A percentile compares a stretch with the other conserved stretches of the same genome.
Conservation (phyloP, 2,888 invertebrate species). For the Sicus ferrugineus region DNA sequence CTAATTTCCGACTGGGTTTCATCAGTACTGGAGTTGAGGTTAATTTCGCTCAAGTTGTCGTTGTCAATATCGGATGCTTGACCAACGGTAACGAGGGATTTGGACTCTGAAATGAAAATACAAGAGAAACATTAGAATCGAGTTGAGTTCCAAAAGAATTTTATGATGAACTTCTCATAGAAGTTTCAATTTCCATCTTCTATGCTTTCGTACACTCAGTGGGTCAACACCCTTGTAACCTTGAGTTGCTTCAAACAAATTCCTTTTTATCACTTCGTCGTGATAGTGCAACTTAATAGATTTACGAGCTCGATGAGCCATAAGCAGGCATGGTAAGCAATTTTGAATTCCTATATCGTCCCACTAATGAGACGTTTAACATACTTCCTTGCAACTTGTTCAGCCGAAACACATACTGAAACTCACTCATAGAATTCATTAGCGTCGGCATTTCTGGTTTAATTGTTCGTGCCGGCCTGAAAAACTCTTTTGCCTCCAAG, state of each 20-base stretch:
- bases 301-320: neutral
- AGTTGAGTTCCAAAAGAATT: neutral
- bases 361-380: constrained; percentile 9
- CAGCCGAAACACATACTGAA: neutral
- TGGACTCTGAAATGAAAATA: constrained; percentile 52
- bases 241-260: neutral
- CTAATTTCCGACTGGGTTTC: constrained; percentile 35
- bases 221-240: neutral
- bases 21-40: constrained; percentile 62
- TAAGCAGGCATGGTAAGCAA: neutral
- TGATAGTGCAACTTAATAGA: neutral
- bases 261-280: too few species aligned
- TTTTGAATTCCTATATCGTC: constrained; percentile 15
- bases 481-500: neutral
- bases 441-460: neutral
- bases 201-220: neutral
- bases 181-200: too few species aligned
- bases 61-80: constrained; percentile 61
- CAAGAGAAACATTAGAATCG: neutral
- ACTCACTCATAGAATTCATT: neutral
- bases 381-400: neutral
- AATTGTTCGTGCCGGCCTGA: neutral
- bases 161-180: neutral
- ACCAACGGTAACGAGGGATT: constrained; percentile 60
- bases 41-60: constrained; percentile 66